Evolutionary conservation across 2,888 invertebrate species (phyloP), one percentile per base, ranked within the genome.

Genomic region (Odontothrips loti): DNA sequence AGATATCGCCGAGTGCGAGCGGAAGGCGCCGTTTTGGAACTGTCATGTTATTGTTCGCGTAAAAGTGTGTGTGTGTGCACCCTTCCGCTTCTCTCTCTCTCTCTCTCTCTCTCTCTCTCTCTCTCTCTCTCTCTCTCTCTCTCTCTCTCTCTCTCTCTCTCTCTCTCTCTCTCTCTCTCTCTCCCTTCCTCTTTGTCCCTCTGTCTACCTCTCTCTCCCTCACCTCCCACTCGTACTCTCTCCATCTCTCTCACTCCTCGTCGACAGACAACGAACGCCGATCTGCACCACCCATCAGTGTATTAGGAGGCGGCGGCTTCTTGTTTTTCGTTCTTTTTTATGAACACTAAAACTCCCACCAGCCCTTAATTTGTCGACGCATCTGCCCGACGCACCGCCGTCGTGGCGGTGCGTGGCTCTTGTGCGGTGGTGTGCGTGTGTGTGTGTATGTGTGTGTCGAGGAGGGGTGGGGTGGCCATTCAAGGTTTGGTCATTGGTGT

Each of bases 91-190:
- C 34, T 43, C 34, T 43, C 34, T 43, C 34, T 43, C 58, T 58
- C 58, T 58, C 58, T 9, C 58, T 15, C 58, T 9, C 58, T 58
- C 15, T 51, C 6, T 6, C 51, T 51, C 51, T 1, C 51, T 6
- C 58, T 15, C 58, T 15, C 58, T 15, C 58, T 58, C 58, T 15
- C 58, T 51, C 58, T 58, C 15, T 51, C 12, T 17, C 20, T 12
- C 51, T 27, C 80, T 51, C 23, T 68, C 58, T 47, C 63, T 34
- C 29, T 34, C 80, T 20, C 80, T 63, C 79, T n/a, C 81, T 81
- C 79, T 81, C 48, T 79, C 63, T 68, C 43, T 51, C 79, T 51
- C 48, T 43, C 34, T 78, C 75, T 47, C 80, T 78, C 78, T 78
- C 78, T 23, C 47, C n/a, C 11, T n/a, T 17, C 17, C 27, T 27